Base-by-base conservation (phyloP, 2,113 vertebrate genomes). In the Semnopithecus entellus region DNA sequence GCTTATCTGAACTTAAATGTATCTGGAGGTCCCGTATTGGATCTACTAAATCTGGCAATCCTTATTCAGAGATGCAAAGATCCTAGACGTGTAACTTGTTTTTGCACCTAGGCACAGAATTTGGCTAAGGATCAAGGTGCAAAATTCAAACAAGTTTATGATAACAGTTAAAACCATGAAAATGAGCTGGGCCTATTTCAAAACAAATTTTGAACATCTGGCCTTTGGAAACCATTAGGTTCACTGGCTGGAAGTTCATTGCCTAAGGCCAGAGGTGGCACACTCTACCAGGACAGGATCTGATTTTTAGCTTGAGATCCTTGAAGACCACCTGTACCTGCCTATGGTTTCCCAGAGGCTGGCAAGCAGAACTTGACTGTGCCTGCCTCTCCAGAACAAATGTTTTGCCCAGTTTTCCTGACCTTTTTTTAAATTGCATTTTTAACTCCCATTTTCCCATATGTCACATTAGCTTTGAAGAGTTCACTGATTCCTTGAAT, bases 1-100 rank as follows among this genome's bases (percentile, higher is more conserved):
- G 2, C 72, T 95, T 78, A 81, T 78, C 38, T 96, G 78, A 93
- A 96, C 85, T 93, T 93, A 96, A 87, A 88, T 68, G 38, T 88
- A 85, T 82, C 45, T 81, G 35, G 22, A 45, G 18, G 1, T 72
- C 40, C 20, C 35, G 1, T 66, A 48, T 73, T 93, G 78, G 76
- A 50, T 76, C 66, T 85, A 27, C 17, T 88, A 68, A 84, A 81
- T 88, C 73, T 89, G 57, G 40, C 38, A 81, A 68, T 50, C 20
- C 23, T 81, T n/a, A 91, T 76, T 95, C 59, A 93, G 80, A 78
- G 48, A 6, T 3, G 35, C 64, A 88, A 64, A 88, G 12, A 52
- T 91, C 52, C 59, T 68, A 57, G 38, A n/a, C 59, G 23, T 8
- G 10, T 70, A 55, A 32, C 75, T 92, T 73, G 90, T 52, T 93